Base-by-base conservation (phyloP, 2,888 invertebrate genomes). In the Resseliella maxima region DNA sequence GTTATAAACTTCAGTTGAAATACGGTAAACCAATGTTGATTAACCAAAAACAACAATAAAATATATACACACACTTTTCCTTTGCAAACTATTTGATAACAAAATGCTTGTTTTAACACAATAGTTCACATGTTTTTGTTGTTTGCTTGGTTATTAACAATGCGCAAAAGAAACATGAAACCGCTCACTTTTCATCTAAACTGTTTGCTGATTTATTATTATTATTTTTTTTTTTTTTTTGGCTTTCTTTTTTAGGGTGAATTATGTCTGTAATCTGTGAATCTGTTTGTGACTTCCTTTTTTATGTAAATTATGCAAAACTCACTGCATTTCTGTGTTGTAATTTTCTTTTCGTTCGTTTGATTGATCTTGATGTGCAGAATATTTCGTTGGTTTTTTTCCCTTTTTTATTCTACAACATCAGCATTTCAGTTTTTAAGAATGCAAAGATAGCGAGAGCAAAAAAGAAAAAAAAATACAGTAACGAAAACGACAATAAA, bases 301-400 rank as follows among this genome's bases (percentile, higher is more conserved):
- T 72, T 72, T n/a, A 35, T 72, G 72, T 35, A 72, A 72, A 72
- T 72, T 12, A 72, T 72, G 72, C 72, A 72, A 72, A 72, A 72
- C 35, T 72, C 31, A 72, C 15, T 31, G 72, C 27, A 72, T 35
- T 12, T 50, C 46, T 50, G 46, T 18, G n/a, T 50, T 50, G 46
- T 50, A 50, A 6, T 27, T 59, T 24, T n/a, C 6, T 24, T 59
- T 59, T 59, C 24, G 59, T 3, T 59, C 24, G 6, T 59, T n/a
- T 24, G 59, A 59, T 59, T 59, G 27, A 59, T 24, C 27, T n/a
- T 59, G 6, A 24, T 24, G 59, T 59, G 59, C 24, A 59, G 24
- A 10, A 3, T 41, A 8, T 41, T 41, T 41, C 41, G 41, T 41
- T 41, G 10, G 50, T 50, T 8, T 12, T 18, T 50, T 50, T 50